Conservation (phyloP, 2,797 vertebrate species). For the Choloepus didactylus region DNA sequence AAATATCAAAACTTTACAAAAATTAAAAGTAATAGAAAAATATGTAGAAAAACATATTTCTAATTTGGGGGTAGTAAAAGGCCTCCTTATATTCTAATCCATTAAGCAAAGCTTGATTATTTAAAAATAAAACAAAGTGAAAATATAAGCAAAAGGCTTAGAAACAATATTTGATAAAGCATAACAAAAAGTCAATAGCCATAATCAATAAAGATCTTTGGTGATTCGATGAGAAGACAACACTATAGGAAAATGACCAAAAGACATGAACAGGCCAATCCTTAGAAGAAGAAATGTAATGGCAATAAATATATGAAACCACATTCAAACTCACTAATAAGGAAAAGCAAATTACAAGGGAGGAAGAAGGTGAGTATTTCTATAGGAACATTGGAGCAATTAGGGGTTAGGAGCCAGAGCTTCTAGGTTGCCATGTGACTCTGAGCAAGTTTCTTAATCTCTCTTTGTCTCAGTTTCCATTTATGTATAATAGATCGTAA, state of each 20-base stretch:
- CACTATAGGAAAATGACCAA: not conserved
- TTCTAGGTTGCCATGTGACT: not conserved
- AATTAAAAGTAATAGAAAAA: not conserved
- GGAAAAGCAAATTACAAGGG: not conserved
- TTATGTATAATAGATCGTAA: not conserved
- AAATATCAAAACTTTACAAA: slow-evolving; percentile 23
- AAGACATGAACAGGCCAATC: not conserved
- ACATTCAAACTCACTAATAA: not conserved
- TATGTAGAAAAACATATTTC: not conserved
- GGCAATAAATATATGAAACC: not conserved
- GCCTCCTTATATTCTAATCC: not conserved
- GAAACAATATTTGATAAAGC: not conserved
- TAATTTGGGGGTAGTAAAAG: not conserved
- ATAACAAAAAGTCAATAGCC: not conserved
- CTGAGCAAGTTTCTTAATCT: not conserved
- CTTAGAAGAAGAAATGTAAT: slow-evolving; percentile 21
- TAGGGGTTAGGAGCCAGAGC: not conserved
- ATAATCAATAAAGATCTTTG: not conserved
- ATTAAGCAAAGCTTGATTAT: slow-evolving; percentile 27
- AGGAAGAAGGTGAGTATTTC: not conserved
- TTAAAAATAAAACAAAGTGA: slow-evolving; percentile 41
- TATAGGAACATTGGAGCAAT: too few relatives aligned
- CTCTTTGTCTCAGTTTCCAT: not conserved
- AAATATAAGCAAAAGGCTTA: not conserved
- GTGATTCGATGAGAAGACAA: not conserved